Conservation (phyloP, 1,140 invertebrate genomes). For the Armadillidium nasatum region DNA sequence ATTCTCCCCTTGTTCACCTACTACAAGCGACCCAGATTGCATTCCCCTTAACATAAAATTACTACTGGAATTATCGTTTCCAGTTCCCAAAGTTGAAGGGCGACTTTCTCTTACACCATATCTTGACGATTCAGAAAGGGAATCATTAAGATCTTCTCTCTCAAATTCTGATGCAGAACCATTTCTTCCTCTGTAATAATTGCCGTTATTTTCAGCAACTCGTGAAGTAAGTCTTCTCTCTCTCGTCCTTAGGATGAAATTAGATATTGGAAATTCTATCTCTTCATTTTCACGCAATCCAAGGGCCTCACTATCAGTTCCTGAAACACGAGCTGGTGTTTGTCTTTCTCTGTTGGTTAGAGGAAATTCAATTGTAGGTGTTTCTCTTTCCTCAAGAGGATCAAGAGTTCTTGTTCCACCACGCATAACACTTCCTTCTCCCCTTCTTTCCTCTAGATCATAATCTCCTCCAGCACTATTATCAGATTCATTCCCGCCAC, state of each 20-base stretch:
- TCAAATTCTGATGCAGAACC: background rate
- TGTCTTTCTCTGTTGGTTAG: background rate
- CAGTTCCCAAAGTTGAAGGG: background rate
- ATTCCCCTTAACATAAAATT: too few relatives aligned
- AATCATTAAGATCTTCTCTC: background rate
- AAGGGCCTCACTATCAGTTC: background rate
- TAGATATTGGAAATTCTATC: too few relatives aligned
- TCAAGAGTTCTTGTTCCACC: background rate
- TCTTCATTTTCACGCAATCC: background rate
- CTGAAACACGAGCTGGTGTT: background rate
- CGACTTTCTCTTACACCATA: too few relatives aligned
- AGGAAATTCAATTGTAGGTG: background rate
- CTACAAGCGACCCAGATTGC: too few relatives aligned
- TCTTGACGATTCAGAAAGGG: background rate
- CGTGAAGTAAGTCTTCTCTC: background rate
- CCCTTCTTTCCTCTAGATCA: background rate
- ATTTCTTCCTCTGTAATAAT: background rate
- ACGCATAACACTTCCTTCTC: background rate
- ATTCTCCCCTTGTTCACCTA: too few relatives aligned
- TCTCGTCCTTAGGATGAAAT: background rate
- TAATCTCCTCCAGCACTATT: background rate
- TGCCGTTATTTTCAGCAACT: background rate
- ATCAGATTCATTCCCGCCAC: constrained; percentile 19
- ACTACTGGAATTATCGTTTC: background rate
- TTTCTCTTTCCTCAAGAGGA: background rate